These are phyloP conservation scores for Orthonevra nobilis DNA, from an alignment of 2,888 invertebrate species.

Conservation along the genomic window DNA sequence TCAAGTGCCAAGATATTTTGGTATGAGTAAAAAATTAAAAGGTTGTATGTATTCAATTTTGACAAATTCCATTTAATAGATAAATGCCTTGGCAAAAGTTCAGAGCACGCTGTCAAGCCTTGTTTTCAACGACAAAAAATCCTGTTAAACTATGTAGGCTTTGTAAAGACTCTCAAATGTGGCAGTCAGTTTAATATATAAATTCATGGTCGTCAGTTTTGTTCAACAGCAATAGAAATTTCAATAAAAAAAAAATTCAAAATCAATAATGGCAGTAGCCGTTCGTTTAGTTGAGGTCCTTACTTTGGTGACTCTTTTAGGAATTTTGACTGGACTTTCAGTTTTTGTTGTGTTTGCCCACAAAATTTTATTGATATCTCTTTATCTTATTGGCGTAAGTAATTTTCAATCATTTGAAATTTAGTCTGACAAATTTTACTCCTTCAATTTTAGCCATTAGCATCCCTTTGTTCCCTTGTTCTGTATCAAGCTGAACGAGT, in stretches of 20 bases:
- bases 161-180: not conserved
- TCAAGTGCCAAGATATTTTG: too few species aligned
- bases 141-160: slow-evolving; percentile 19
- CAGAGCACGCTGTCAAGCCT: too few species aligned
- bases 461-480: slow-evolving; percentile 1
- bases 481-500: slow-evolving; percentile 43
- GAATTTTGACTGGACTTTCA: slow-evolving; percentile 62
- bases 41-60: too few species aligned
- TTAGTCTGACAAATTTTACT: not conserved
- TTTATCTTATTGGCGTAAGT: slow-evolving; percentile 54
- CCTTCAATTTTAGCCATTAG: slow-evolving; percentile 44
- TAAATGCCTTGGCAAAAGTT: too few species aligned
- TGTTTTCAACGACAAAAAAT: too few species aligned
- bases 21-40: too few species aligned
- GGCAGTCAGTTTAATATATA: not conserved
- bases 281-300: slow-evolving; percentile 70
- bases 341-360: slow-evolving; percentile 56
- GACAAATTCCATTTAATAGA: too few species aligned
- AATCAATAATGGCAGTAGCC: slow-evolving; percentile 64
- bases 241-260: not conserved
- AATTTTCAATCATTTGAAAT: not conserved
- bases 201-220: slow-evolving; percentile 9
- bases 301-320: slow-evolving; percentile 58
- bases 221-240: not conserved
- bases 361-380: slow-evolving; percentile 23